Conservation (phyloP, 1,140 invertebrate genomes). For the Macrosteles quadrilineatus region DNA sequence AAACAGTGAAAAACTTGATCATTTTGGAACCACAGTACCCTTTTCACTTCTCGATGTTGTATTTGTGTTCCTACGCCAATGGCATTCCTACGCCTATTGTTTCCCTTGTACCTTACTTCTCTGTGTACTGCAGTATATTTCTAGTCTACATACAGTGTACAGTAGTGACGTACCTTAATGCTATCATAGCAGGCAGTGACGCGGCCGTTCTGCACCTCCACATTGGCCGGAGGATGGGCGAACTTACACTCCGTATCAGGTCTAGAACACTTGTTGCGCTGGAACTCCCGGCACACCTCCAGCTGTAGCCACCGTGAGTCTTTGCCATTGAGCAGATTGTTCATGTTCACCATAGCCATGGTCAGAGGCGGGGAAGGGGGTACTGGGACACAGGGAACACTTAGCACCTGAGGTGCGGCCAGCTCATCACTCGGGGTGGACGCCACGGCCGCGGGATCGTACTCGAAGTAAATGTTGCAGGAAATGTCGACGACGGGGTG, state of each 20-base stretch:
- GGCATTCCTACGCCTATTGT: too few relatives aligned
- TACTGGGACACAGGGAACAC: neutral
- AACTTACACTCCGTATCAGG: conserved; percentile 99
- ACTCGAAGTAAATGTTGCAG: conserved; percentile 15
- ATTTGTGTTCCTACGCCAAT: too few relatives aligned
- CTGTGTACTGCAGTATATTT: too few relatives aligned
- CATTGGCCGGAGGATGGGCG: conserved; percentile 98
- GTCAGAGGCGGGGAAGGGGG: conserved; percentile 27
- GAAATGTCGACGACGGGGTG: conserved; percentile 14
- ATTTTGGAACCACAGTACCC: too few relatives aligned
- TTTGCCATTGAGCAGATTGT: conserved; percentile 95
- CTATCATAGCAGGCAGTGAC: conserved; percentile 99
- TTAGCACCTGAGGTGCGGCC: conserved; percentile 1
- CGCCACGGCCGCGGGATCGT: neutral
- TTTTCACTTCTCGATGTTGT: too few relatives aligned
- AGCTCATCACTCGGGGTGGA: conserved; percentile 8
- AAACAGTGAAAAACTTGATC: too few relatives aligned
- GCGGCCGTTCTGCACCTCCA: conserved; percentile 99
- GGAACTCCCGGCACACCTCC: conserved; percentile 99
- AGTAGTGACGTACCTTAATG: conserved; percentile 97
- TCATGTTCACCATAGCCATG: conserved; percentile 96
- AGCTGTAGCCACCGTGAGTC: conserved; percentile 99
- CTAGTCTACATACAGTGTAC: too few relatives aligned
- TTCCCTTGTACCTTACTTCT: too few relatives aligned
- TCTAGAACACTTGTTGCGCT: conserved; percentile 98